These are phyloP conservation scores for Pogonognathellus flavescens DNA, from an alignment of 1,140 invertebrate genomes.

Conservation along the genomic window DNA sequence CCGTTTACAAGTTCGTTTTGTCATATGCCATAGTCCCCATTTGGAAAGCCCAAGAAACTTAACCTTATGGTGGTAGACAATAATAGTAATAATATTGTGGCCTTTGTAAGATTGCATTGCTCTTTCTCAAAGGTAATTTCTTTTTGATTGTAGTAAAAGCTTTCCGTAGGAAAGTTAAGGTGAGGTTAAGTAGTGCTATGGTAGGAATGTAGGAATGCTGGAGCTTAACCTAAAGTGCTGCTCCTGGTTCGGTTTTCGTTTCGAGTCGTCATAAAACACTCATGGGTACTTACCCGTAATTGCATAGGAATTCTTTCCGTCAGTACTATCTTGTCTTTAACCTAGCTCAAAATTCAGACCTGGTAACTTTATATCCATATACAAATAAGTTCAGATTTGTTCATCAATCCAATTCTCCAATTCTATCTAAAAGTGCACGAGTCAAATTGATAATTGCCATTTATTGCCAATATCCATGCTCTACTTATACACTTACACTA, in stretches of 20 bases:
- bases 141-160: constrained; percentile 22
- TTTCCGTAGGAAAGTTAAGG: not conserved
- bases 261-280: constrained; percentile 26
- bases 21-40: no score
- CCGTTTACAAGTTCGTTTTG: no score
- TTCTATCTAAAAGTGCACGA: constrained; percentile 13
- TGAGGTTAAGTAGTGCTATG: not conserved
- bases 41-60: constrained; percentile 11
- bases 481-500: not conserved
- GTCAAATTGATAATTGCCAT: constrained; percentile 23
- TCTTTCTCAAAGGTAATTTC: constrained; percentile 6
- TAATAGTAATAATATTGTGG: constrained; percentile 19
- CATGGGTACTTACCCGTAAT: constrained; percentile 38
- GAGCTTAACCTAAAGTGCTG: not conserved
- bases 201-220: not conserved
- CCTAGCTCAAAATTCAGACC: not conserved
- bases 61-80: not conserved
- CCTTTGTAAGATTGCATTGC: constrained; percentile 36
- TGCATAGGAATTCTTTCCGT: constrained; percentile 19
- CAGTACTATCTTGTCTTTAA: not conserved
- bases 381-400: not conserved
- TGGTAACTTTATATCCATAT: not conserved
- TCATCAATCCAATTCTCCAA: constrained; percentile 31
- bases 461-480: constrained; percentile 30
- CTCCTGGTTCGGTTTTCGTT: not conserved